Evolutionary conservation across 2,888 invertebrate species (phyloP).

Genomic region (Argyresthia goedartella): DNA sequence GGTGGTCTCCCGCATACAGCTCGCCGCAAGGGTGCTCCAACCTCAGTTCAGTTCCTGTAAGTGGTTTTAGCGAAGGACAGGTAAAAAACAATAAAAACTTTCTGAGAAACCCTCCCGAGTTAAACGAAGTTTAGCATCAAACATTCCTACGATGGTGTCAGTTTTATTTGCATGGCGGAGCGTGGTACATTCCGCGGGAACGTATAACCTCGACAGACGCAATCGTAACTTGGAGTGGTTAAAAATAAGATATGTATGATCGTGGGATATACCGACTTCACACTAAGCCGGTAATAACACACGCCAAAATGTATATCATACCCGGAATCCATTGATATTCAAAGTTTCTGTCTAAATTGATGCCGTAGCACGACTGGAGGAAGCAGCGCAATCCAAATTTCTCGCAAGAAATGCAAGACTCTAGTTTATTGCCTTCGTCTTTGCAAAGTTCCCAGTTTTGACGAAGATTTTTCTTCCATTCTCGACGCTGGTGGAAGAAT

Average conservation of each 20-base stretch:
- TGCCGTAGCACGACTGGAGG: constrained; percentile 49
- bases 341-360: constrained; percentile 58
- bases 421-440: constrained; percentile 5
- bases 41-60: constrained; percentile 42
- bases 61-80: too few species aligned
- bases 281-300: too few species aligned
- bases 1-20: constrained; percentile 46
- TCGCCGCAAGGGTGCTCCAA: constrained; percentile 50
- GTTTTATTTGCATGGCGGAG: too few species aligned
- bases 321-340: constrained; percentile 64
- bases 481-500: constrained; percentile 29
- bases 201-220: too few species aligned
- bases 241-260: too few species aligned
- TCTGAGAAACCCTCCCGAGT: too few species aligned
- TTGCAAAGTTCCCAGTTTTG: constrained; percentile 49
- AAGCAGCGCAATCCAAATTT: constrained; percentile 42
- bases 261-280: too few species aligned
- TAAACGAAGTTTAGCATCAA: too few species aligned
- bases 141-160: too few species aligned
- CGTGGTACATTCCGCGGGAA: too few species aligned
- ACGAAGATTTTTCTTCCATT: constrained; percentile 54
- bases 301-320: constrained; percentile 10
- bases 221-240: too few species aligned
- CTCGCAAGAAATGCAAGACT: constrained; percentile 34
- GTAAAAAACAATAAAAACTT: too few species aligned